Evolutionary conservation across 1,140 invertebrate genomes (phyloP).

Genomic region (Helicoverpa armigera): DNA sequence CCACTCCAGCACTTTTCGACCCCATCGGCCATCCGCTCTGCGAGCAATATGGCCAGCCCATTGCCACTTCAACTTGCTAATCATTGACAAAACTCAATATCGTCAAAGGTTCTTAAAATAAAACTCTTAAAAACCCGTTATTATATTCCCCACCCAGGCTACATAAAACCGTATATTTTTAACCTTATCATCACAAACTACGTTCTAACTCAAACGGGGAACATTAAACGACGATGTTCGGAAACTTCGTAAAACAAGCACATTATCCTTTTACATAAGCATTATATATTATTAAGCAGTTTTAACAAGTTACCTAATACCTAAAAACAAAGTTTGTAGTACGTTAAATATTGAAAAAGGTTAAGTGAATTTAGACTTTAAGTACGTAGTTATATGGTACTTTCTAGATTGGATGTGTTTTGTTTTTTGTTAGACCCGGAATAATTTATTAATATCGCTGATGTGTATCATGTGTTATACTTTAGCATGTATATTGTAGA

Average conservation of each 20-base stretch:
- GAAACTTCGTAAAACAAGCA: background rate
- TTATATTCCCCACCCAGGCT: background rate
- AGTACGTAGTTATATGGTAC: background rate
- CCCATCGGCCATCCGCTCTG: no score
- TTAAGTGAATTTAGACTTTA: background rate
- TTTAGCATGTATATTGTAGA: no score
- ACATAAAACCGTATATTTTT: background rate
- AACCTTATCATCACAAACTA: background rate
- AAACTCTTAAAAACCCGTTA: background rate
- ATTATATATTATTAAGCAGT: conserved; percentile 5
- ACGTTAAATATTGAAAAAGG: background rate
- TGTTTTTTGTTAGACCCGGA: background rate
- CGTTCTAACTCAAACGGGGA: background rate
- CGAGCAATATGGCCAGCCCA: no score
- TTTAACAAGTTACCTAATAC: background rate
- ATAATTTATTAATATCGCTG: background rate
- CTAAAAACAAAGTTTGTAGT: conserved; percentile 1
- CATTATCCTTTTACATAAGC: conserved; percentile 13
- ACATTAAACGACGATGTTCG: background rate
- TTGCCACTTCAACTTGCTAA: no score
- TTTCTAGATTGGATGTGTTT: background rate
- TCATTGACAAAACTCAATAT: no score
- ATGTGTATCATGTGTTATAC: no score
- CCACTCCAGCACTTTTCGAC: no score
- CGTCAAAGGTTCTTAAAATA: no score